Evolutionary conservation across 2,113 vertebrate genomes (phyloP).

Genomic region (Hippoglossus stenolepis): DNA sequence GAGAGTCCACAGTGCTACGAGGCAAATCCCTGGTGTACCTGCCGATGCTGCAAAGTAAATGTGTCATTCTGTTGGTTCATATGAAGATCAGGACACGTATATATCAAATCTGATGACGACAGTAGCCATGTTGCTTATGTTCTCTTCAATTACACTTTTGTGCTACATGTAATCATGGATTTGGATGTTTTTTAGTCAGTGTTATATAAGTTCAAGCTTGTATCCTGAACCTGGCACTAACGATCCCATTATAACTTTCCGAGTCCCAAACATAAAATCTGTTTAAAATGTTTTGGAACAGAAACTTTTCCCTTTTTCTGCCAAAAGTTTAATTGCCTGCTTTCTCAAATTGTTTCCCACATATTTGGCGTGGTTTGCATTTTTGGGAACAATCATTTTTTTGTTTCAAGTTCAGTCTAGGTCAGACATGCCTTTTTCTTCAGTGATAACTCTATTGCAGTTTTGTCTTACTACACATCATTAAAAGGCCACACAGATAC

Average conservation of each 20-base stretch:
- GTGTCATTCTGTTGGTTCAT: not conserved
- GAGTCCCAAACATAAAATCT: slow-evolving; percentile 42
- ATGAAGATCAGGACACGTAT: not conserved
- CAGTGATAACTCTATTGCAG: too few relatives aligned
- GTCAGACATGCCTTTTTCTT: not conserved
- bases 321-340: slow-evolving; percentile 32
- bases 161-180: slow-evolving; percentile 11
- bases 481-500: slow-evolving; percentile 47
- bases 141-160: slow-evolving; percentile 17
- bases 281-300: slow-evolving; percentile 42
- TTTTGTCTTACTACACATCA: too few relatives aligned
- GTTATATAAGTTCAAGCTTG: slow-evolving; percentile 42
- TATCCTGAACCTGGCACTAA: slow-evolving; percentile 26
- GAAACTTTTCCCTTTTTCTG: slow-evolving; percentile 16
- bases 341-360: slow-evolving; percentile 19
- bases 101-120: not conserved
- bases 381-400: slow-evolving; percentile 10
- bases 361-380: not conserved
- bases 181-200: slow-evolving; percentile 12
- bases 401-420: slow-evolving; percentile 17
- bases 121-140: not conserved
- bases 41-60: slow-evolving; percentile 70
- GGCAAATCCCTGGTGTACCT: slow-evolving; percentile 81
- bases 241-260: slow-evolving; percentile 36
- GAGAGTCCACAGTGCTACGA: slow-evolving; percentile 71